Base-by-base conservation (phyloP, 2,888 invertebrate species). In the Boloria selene region DNA sequence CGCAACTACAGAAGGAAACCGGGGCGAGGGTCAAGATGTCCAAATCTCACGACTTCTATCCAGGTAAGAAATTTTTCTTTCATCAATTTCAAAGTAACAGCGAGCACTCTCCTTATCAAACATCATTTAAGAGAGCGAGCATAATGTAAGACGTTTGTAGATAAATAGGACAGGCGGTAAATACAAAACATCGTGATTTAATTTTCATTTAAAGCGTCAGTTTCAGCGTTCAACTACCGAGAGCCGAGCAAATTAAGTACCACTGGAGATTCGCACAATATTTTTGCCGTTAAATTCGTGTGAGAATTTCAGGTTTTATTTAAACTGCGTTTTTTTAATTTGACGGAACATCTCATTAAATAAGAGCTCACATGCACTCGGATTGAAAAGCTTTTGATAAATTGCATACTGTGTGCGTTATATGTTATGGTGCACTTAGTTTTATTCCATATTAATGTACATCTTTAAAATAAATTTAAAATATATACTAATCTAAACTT, bases 21-120 rank as follows among this genome's bases (percentile, higher is more conserved):
- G 98, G 98, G 77, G 98, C 99, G 78, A 95, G 98, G 80, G 98
- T 99, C 77, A 99, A 99, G 94, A 99, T 99, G 99, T 99, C 99
- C 80, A 99, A 99, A 93, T 97, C 98, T 63, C 98, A 98, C 84
- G 99, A 99, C 87, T 98, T 98, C 88, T 99, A 99, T 93, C 99
- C 99, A 92, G 99, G 99, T 99, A 89, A 93, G 93, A 90, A n/a
- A 6, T 26, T 16, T 14, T 38, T n/a, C 10, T 1, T 52, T 52
- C 13, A 52, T 16, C 14, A 42, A 4, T 22, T 3, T 13, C 14
- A 17, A 18, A 38, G 3, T 50, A 38, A 38, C 14, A 5, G 16
- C 31, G n/a, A 18, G 17, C 10, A n/a, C 14, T 22, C 22, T 16
- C 6, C 31, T 53, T 53, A 22, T 17, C 3, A 45, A 58, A 26